phyloP scores from a whole-genome alignment of 2,888 invertebrate species.

The Plemyria rubiginata region DNA sequence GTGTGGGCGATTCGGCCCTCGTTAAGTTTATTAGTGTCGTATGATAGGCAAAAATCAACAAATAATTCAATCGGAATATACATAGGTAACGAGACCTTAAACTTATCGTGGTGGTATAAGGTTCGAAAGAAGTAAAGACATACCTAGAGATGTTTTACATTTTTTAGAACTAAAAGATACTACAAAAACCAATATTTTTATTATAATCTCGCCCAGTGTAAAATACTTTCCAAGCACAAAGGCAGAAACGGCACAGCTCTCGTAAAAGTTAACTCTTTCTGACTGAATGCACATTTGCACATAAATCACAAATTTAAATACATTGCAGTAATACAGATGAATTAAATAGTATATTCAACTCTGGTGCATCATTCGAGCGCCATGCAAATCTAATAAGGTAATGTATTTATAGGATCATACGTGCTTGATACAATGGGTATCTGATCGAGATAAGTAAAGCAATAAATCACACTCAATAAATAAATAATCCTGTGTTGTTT shows the following conservation, averaged over 20 bases:
- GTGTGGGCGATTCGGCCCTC: too few species aligned
- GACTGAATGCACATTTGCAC: background rate
- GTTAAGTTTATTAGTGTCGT: too few species aligned
- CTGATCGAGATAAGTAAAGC: constrained; percentile 29
- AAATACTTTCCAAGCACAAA: constrained; percentile 1
- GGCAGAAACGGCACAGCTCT: background rate
- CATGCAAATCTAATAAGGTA: constrained; percentile 39
- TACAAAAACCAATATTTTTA: background rate
- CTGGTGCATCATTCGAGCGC: constrained; percentile 29
- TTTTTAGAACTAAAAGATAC: background rate
- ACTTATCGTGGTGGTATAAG: too few species aligned
- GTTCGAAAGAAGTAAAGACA: too few species aligned
- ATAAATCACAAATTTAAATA: background rate
- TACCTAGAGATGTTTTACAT: too few species aligned
- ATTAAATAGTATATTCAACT: constrained; percentile 10
- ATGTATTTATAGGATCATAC: constrained; percentile 36
- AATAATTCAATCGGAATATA: too few species aligned
- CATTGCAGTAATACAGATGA: constrained; percentile 1
- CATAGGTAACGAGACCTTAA: too few species aligned
- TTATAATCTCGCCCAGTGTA: background rate
- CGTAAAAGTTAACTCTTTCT: background rate
- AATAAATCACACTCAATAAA: constrained; percentile 29
- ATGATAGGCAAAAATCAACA: too few species aligned
- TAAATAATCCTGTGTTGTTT: constrained; percentile 17
- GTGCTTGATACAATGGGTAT: constrained; percentile 16